A percentile compares a stretch with the other conserved stretches of the same genome.
phyloP scores from a whole-genome alignment of 2,113 vertebrate genomes.

The Vulpes lagopus region DNA sequence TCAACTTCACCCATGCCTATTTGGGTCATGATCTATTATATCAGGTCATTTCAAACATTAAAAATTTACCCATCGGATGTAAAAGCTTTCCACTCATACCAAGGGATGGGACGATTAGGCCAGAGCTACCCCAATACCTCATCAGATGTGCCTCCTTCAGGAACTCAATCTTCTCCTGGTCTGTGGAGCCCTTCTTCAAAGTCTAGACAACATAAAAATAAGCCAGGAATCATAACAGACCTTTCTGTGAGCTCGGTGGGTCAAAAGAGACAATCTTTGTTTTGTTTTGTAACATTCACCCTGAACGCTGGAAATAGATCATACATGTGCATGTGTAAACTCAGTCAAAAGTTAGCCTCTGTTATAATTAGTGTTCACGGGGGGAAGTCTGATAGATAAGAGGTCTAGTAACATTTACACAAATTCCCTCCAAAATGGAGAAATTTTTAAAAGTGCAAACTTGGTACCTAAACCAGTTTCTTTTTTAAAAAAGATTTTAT shows the following conservation, averaged over 20 bases:
- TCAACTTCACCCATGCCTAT: neutral
- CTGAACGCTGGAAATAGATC: neutral
- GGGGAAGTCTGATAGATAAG: conserved; percentile 11
- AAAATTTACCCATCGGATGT: neutral
- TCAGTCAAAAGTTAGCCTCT: neutral
- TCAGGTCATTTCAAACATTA: neutral
- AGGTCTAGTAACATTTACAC: neutral
- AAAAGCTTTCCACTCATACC: neutral
- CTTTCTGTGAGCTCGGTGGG: neutral
- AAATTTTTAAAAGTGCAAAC: neutral
- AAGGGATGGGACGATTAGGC: neutral
- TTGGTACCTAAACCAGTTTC: neutral
- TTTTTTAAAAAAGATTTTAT: neutral
- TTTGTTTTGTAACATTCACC: neutral
- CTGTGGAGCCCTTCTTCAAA: conserved; percentile 88
- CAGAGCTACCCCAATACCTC: conserved; percentile 84
- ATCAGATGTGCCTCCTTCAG: conserved; percentile 91
- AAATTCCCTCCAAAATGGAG: neutral
- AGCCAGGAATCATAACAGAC: conserved; percentile 3
- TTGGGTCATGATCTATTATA: neutral
- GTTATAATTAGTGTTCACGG: neutral
- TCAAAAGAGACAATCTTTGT: neutral
- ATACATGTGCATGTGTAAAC: neutral
- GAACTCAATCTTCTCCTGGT: conserved; percentile 89
- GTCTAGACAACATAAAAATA: conserved; percentile 85